Evolutionary conservation across 2,113 vertebrate genomes (phyloP).

Genomic region (Heterocephalus glaber): DNA sequence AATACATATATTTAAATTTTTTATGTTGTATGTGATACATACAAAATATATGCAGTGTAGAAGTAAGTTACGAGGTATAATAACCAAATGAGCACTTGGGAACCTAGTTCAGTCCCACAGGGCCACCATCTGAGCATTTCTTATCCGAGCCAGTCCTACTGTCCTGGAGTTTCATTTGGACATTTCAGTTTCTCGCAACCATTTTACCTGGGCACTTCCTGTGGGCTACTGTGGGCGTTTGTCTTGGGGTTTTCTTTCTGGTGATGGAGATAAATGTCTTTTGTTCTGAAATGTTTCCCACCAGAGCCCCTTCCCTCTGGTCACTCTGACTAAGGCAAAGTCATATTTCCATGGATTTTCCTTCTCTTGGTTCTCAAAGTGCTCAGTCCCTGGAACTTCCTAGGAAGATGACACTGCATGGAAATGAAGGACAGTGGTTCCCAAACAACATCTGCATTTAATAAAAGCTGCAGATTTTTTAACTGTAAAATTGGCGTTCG

Average conservation of each 20-base stretch:
- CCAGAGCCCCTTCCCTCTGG: not conserved
- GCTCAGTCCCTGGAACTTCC: not conserved
- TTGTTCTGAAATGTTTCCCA: not conserved
- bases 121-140: not conserved
- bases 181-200: not conserved
- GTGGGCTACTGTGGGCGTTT: not conserved
- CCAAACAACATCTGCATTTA: not conserved
- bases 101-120: not conserved
- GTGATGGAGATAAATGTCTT: not conserved
- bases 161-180: not conserved
- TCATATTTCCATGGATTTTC: not conserved
- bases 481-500: not conserved
- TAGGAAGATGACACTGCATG: not conserved
- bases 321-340: not conserved
- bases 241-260: not conserved
- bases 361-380: not conserved
- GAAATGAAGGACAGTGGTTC: not conserved
- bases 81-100: conserved; percentile 56
- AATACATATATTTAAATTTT: conserved; percentile 70
- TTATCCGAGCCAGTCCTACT: not conserved
- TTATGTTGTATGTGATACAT: conserved; percentile 72
- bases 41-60: conserved; percentile 65
- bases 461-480: not conserved
- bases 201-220: not conserved
- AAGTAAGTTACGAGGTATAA: conserved; percentile 55